Conservation (phyloP, 2,113 vertebrate genomes). For the Catagonus wagneri region DNA sequence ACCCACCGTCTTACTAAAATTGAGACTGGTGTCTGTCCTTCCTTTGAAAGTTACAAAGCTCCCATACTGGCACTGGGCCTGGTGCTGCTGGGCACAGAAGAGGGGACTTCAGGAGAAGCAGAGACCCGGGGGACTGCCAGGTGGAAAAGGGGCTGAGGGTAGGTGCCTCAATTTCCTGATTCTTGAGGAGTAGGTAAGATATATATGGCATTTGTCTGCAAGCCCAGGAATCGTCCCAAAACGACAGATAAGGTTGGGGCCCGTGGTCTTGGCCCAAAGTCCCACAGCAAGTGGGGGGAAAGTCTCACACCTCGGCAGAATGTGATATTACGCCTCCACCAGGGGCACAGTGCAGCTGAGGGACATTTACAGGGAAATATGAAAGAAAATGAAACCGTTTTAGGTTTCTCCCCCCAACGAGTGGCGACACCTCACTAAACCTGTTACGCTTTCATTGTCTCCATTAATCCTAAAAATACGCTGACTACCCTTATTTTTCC, state of each 20-base stretch:
- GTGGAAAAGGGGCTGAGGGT: neutral
- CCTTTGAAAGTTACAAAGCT: neutral
- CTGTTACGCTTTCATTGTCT: neutral
- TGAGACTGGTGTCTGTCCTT: neutral
- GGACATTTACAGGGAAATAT: neutral
- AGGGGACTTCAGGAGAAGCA: neutral
- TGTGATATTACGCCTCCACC: neutral
- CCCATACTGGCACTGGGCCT: neutral
- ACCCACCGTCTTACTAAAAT: neutral
- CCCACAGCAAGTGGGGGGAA: neutral
- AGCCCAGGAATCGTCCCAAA: neutral
- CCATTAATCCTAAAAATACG: slow-evolving; percentile 6
- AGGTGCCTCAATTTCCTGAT: neutral
- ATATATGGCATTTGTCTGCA: neutral
- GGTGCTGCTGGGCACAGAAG: neutral
- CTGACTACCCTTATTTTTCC: neutral
- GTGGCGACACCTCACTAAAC: neutral
- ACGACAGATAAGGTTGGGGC: neutral
- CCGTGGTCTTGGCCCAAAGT: neutral
- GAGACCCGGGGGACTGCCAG: neutral
- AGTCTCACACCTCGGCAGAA: neutral
- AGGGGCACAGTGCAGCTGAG: neutral
- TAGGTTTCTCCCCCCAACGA: neutral
- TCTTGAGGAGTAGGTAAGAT: neutral
- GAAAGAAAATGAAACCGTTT: slow-evolving; percentile 8